Base-by-base conservation (phyloP, 2,113 vertebrate species). In the Galbula dea region DNA sequence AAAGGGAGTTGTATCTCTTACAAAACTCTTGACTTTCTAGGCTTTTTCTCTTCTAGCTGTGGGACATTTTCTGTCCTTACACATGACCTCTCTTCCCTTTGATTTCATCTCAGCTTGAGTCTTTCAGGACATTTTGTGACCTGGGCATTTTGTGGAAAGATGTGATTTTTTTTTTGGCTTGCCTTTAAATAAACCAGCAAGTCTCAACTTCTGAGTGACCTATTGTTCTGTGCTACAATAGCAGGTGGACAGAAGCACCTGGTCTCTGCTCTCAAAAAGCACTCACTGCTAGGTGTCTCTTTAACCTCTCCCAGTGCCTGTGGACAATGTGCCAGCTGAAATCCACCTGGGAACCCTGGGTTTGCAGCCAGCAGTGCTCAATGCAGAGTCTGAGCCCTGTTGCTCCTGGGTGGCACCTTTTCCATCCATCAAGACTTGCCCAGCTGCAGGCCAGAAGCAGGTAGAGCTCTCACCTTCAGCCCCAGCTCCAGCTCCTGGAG, bases 401-500 rank as follows among this genome's bases (percentile, higher is more conserved):
- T 17, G 15, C 10, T 63, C 41, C 69, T 63, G 8, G 10, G n/a
- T n/a, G 65, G 41, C 43, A 41, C 11, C 18, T 55, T 34, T 37
- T 48, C 75, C 43, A 14, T 30, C 29, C 10, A 30, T 26, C 26
- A 43, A 41, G 49, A 43, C 11, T 15, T 43, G 41, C 41, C n/a
- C 41, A 43, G 41, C 15, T 11, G 41, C 15, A 15, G 11, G 11
- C 41, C 41, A 43, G 41, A 29, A 68, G 41, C 45, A 32, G 3
- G 5, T 61, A 30, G 36, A 61, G 37, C n/a, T 43, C 95, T 89
- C 74, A 99, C 99, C 99, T 99, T 99, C 57, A 99, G 96, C 30
- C 99, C 98, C 18, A 99, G 97, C 71, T 94, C 97, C 76, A 99
- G 98, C 81, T 99, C 98, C 7, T 68, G 77, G 6, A 99, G 98